phyloP scores from a whole-genome alignment of 2,888 invertebrate genomes.

The Danaus chrysippus region DNA sequence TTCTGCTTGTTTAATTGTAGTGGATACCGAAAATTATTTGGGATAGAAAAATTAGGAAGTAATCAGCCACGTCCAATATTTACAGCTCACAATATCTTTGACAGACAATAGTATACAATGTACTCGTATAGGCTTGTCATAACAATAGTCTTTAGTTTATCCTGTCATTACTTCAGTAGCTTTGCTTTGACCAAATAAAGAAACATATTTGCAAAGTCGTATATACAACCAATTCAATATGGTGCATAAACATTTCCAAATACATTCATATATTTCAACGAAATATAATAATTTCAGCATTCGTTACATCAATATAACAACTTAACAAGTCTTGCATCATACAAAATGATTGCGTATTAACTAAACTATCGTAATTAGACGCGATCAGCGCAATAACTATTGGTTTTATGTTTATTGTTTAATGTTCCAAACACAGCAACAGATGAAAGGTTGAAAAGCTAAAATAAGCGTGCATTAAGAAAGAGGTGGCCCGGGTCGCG shows the following conservation, averaged over 20 bases:
- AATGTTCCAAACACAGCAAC: constrained; percentile 68
- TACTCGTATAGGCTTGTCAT: too few species aligned
- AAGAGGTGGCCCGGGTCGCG: constrained; percentile 78
- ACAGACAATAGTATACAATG: too few species aligned
- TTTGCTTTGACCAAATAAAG: too few species aligned
- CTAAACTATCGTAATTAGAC: constrained; percentile 42
- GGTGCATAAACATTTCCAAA: background rate
- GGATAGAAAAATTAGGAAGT: too few species aligned
- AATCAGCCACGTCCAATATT: too few species aligned
- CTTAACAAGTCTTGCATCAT: constrained; percentile 10
- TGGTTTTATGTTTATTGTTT: constrained; percentile 71
- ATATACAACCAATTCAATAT: background rate
- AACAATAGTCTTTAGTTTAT: too few species aligned
- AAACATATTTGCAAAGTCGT: background rate
- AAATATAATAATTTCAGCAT: constrained; percentile 3
- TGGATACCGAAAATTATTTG: too few species aligned
- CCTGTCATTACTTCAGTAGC: too few species aligned
- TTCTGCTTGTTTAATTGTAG: too few species aligned
- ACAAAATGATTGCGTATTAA: constrained; percentile 21
- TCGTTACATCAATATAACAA: constrained; percentile 11
- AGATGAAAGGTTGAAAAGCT: constrained; percentile 79
- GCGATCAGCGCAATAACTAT: constrained; percentile 61
- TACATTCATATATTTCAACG: too few species aligned
- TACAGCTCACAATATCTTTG: too few species aligned
- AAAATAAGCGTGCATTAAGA: constrained; percentile 79